Evolutionary conservation across 1,140 invertebrate genomes (phyloP).

Genomic region (Antheraea pernyi): DNA sequence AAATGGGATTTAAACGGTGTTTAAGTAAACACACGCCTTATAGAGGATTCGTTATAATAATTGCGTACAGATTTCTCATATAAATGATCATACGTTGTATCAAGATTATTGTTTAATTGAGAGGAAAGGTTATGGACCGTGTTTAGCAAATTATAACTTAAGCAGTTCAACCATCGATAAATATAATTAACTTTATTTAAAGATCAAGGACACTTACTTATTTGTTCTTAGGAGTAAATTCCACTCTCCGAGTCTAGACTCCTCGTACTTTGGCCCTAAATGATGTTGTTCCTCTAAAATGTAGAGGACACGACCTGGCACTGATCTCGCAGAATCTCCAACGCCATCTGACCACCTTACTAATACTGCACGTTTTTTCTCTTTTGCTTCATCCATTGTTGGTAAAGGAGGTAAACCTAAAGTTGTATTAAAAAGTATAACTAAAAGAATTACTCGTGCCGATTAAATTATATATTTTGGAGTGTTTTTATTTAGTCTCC

Average conservation of each 20-base stretch:
- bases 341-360: slow-evolving; percentile 67
- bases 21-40: no score
- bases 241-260: slow-evolving; percentile 62
- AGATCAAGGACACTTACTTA: slow-evolving; percentile 47
- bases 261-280: slow-evolving; percentile 67
- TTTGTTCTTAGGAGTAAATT: slow-evolving; percentile 62
- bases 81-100: no score
- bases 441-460: background rate
- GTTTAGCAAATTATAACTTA: no score
- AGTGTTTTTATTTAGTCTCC: background rate
- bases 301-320: slow-evolving; percentile 57
- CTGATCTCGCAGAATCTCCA: slow-evolving; percentile 61
- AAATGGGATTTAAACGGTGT: no score
- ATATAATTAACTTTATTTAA: background rate
- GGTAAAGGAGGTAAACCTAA: slow-evolving; percentile 65
- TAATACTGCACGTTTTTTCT: slow-evolving; percentile 51
- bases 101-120: no score
- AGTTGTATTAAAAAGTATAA: background rate
- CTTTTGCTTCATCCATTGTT: slow-evolving; percentile 56
- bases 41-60: no score
- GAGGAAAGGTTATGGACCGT: no score
- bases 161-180: no score
- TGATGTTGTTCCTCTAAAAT: slow-evolving; percentile 68
- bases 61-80: no score
- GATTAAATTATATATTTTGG: background rate